Conservation (phyloP, 2,113 vertebrate genomes). For the Vulpes ferrilata region DNA sequence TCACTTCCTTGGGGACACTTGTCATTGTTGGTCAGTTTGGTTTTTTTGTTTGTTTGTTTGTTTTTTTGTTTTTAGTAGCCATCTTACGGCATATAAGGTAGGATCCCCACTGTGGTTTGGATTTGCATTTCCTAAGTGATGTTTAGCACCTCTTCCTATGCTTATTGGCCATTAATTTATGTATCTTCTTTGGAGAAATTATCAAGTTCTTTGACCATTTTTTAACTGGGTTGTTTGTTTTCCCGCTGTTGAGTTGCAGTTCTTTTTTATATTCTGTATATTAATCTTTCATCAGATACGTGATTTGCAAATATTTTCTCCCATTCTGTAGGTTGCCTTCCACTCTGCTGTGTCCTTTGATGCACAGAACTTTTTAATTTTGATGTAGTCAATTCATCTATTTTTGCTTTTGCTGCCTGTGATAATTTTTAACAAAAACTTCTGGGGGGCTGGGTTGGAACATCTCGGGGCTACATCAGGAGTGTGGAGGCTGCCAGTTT, state of each 20-base stretch:
- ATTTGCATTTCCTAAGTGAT: background rate
- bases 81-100: no score
- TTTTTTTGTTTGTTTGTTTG: background rate
- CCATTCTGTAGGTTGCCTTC: background rate
- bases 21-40: no score
- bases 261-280: background rate
- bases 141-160: rapidly evolving
- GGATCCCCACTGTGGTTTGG: background rate
- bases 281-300: background rate
- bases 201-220: background rate
- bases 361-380: background rate
- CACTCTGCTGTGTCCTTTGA: background rate
- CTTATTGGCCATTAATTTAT: background rate
- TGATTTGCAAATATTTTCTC: background rate
- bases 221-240: background rate
- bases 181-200: background rate
- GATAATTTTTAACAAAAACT: background rate
- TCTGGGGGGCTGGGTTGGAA: background rate
- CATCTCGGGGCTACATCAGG: background rate
- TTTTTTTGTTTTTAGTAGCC: background rate
- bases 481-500: background rate
- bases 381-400: background rate
- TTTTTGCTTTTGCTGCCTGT: background rate
- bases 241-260: rapidly evolving
- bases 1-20: background rate